Evolutionary conservation across 2,888 invertebrate genomes (phyloP).

Genomic region (Ophion costatus): DNA sequence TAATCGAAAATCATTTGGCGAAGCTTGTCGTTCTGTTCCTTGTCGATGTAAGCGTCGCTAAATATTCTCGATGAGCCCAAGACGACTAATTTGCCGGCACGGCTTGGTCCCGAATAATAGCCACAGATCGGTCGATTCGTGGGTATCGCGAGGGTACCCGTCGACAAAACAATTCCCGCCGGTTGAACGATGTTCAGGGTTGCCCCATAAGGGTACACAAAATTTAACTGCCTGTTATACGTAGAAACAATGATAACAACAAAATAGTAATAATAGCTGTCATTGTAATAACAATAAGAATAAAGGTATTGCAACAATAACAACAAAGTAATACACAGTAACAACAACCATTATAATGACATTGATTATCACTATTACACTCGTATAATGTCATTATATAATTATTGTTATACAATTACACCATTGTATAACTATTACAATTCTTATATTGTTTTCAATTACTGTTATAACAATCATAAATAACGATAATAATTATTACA

Average conservation of each 20-base stretch:
- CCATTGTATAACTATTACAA: no score
- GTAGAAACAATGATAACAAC: no score
- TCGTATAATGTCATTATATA: no score
- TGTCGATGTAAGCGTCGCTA: conserved; percentile 95
- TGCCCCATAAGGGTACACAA: conserved; percentile 98
- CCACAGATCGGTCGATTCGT: conserved; percentile 96
- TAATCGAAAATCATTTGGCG: conserved; percentile 94
- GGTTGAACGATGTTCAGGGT: conserved; percentile 97
- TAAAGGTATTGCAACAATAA: no score
- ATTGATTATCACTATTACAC: neutral
- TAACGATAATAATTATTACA: no score
- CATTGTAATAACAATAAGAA: neutral
- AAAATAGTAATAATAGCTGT: neutral
- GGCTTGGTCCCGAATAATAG: conserved; percentile 87
- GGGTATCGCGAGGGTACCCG: conserved; percentile 97
- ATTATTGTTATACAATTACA: no score
- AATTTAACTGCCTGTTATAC: conserved; percentile 85
- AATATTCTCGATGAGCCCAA: conserved; percentile 97
- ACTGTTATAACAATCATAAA: no score
- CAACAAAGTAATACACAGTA: neutral
- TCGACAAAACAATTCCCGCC: conserved; percentile 94
- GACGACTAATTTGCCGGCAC: conserved; percentile 91
- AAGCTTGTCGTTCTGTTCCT: conserved; percentile 96
- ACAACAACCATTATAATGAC: no score
- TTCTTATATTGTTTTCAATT: no score